phyloP scores from a whole-genome alignment of 2,113 vertebrate genomes.

The Rhea americana region DNA sequence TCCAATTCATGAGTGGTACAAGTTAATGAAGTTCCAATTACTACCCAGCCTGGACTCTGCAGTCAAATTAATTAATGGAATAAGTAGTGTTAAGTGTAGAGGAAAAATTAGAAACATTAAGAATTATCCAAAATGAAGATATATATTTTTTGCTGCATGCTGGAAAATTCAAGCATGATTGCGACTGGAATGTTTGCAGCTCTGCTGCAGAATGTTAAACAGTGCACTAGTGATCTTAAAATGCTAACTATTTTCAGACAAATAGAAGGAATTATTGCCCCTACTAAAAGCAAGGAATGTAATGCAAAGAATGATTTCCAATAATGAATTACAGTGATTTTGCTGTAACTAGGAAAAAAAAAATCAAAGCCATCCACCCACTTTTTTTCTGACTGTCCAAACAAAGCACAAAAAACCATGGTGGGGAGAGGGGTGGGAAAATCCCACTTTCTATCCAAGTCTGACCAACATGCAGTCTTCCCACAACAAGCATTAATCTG shows the following conservation, averaged over 20 bases:
- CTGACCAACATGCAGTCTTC: background rate
- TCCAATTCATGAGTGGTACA: background rate
- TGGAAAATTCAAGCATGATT: background rate
- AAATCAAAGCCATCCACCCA: background rate
- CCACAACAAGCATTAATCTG: background rate
- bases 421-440: fast-evolving
- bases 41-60: background rate
- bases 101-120: background rate
- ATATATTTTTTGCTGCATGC: background rate
- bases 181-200: background rate
- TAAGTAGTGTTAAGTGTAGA: background rate
- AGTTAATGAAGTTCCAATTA: background rate
- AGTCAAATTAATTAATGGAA: slow-evolving; percentile 1
- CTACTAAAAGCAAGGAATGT: background rate
- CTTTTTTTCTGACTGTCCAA: background rate
- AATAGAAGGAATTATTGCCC: background rate
- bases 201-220: background rate
- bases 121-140: background rate
- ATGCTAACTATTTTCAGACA: background rate
- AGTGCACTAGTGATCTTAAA: background rate
- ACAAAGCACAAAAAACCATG: background rate
- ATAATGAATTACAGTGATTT: background rate
- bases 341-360: background rate
- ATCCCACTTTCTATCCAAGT: background rate
- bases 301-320: background rate